A percentile compares a stretch with the other conserved stretches of the same genome.
phyloP scores from a whole-genome alignment of 2,113 vertebrate genomes.

The Psettodes erumei region DNA sequence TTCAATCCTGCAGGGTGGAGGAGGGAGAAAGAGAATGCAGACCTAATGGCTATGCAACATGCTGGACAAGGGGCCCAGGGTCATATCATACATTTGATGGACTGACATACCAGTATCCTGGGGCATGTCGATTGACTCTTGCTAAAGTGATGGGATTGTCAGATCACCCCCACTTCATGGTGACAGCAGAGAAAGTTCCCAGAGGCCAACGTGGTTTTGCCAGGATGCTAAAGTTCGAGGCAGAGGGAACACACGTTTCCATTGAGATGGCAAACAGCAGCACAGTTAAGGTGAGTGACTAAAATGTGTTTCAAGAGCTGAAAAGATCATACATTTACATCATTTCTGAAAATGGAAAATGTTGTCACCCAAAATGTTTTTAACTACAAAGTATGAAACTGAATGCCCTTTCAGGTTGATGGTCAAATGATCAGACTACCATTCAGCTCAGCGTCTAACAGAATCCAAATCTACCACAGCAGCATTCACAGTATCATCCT shows the following conservation, averaged over 20 bases:
- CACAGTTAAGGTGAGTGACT: constrained; percentile 51
- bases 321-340: not conserved
- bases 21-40: constrained; percentile 64
- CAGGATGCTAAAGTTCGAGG: constrained; percentile 47
- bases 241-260: constrained; percentile 50
- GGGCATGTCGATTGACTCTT: constrained; percentile 67
- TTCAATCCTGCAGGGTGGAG: constrained; percentile 49
- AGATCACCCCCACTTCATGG: constrained; percentile 36
- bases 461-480: constrained; percentile 60
- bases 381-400: not conserved
- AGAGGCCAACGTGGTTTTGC: constrained; percentile 46
- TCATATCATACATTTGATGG: constrained; percentile 76
- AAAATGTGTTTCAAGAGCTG: not conserved
- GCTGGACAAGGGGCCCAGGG: constrained; percentile 59
- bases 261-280: constrained; percentile 42
- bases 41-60: constrained; percentile 55
- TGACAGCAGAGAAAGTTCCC: constrained; percentile 68
- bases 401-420: constrained; percentile 62
- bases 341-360: too few species aligned
- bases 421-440: constrained; percentile 67
- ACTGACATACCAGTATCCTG: constrained; percentile 67
- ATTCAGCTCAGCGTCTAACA: constrained; percentile 8
- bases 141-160: constrained; percentile 54
- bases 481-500: constrained; percentile 63
- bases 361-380: not conserved